These are phyloP conservation scores for Meteorus colon DNA, from an alignment of 2,888 invertebrate species.

Conservation along the genomic window DNA sequence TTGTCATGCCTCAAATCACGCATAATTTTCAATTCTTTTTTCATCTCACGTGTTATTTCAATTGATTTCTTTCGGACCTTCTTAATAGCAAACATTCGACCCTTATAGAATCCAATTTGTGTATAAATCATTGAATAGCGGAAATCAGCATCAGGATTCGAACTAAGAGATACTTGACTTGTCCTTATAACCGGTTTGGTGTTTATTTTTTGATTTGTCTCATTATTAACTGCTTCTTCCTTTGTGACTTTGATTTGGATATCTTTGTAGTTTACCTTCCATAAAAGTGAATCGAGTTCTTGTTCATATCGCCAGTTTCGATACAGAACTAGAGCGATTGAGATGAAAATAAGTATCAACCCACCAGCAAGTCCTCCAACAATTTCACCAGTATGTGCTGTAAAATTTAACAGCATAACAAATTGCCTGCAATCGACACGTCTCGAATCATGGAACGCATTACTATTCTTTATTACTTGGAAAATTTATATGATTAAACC, in stretches of 20 bases:
- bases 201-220: conserved; percentile 57
- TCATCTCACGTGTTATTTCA: conserved; percentile 91
- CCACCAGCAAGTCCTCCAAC: conserved; percentile 87
- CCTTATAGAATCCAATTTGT: conserved; percentile 91
- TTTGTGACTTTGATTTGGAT: conserved; percentile 83
- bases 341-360: conserved; percentile 80
- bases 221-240: conserved; percentile 71
- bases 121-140: conserved; percentile 93
- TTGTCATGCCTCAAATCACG: conserved; percentile 93
- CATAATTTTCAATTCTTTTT: conserved; percentile 94
- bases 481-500: neutral
- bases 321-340: conserved; percentile 86
- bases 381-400: conserved; percentile 89
- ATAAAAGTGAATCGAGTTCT: conserved; percentile 91
- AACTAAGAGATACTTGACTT: conserved; percentile 92
- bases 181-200: conserved; percentile 78
- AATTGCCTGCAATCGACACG: neutral
- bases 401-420: conserved; percentile 45
- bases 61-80: conserved; percentile 88
- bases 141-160: conserved; percentile 93
- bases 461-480: neutral
- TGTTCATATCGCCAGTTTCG: conserved; percentile 96
- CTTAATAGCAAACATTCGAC: conserved; percentile 90
- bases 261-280: conserved; percentile 95
- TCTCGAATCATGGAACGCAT: conserved; percentile 5